Base-by-base conservation (phyloP, 1,140 invertebrate species). In the Cepaea nemoralis region DNA sequence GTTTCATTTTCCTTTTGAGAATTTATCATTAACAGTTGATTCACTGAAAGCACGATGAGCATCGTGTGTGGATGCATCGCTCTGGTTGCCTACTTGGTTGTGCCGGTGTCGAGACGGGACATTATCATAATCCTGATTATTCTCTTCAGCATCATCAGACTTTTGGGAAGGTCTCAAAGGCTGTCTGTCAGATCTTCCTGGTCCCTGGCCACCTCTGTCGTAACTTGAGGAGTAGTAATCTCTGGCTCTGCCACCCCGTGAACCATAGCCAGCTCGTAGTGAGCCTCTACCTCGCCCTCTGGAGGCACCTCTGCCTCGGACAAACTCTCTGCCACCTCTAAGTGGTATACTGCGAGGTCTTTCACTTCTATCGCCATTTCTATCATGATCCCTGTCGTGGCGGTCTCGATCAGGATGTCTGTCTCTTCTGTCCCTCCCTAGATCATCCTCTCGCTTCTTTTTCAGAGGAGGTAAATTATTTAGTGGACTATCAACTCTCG, bases 51-150 rank as follows among this genome's bases (percentile, higher is more conserved):
- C 87, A 27, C 88, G 88, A 84, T 86, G 88, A 16, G 84, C 85
- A 55, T 91, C 90, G 82, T 91, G 89, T 31, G 87, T 87, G 75
- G 90, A 90, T 3, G 88, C 85, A 77, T 91, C 91, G 86, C 88
- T 90, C 71, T 90, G 90, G 77, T 91, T 90, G 84, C 89, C 89
- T 40, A 80, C 82, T 27, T 85, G 87, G 35, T 87, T 85, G 16
- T 87, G 84, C 84, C 84, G 14, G 50, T 79, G n/a, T 63, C 67
- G 27, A 77, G 77, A 33, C 83, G 83, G 27, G 3, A n/a, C 6
- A 5, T 85, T 39, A 86, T 85, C 48, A 67, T 79, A 59, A 27
- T 79, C 40, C 42, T 63, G 40, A 5, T 88, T 87, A 16, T 82
- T 37, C 31, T 84, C 85, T 35, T 85, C 81, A 63, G 79, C 83